Percentiles rank a stretch among this genome's conserved stretches.
Evolutionary conservation across 2,797 vertebrate genomes (phyloP).

Genomic region (Pterois miles): DNA sequence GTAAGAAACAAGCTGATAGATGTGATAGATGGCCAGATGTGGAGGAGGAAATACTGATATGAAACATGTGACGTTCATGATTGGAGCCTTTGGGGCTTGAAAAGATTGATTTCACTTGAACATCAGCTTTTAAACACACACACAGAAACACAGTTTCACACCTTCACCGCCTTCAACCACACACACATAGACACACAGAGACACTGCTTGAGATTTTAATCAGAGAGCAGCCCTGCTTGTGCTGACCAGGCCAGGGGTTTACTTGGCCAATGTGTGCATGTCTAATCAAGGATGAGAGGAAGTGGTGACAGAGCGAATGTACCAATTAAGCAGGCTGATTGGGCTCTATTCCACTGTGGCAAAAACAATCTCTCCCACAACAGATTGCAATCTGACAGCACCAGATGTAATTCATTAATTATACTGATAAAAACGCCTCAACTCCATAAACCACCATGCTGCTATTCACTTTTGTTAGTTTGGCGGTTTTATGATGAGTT

Average conservation of each 20-base stretch:
- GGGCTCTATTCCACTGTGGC: slow-evolving; percentile 80
- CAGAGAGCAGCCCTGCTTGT: slow-evolving; percentile 57
- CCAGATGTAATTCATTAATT: slow-evolving; percentile 87
- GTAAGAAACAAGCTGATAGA: background rate
- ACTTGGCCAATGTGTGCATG: slow-evolving; percentile 64
- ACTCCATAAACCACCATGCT: slow-evolving; percentile 66
- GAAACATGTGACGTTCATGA: slow-evolving; percentile 1
- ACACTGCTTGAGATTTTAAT: slow-evolving; percentile 70
- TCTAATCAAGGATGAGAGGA: slow-evolving; percentile 82
- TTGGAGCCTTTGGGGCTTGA: slow-evolving; percentile 16
- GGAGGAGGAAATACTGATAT: slow-evolving; percentile 3
- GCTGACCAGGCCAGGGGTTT: slow-evolving; percentile 75
- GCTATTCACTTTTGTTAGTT: slow-evolving; percentile 72
- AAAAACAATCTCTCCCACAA: slow-evolving; percentile 82
- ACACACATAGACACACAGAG: slow-evolving; percentile 17
- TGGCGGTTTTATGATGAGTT: slow-evolving; percentile 67
- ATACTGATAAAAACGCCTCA: slow-evolving; percentile 79
- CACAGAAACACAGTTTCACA: slow-evolving; percentile 1
- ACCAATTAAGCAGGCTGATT: slow-evolving; percentile 85
- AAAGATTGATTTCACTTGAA: slow-evolving; percentile 25
- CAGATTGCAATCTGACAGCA: slow-evolving; percentile 86
- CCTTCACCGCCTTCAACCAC: background rate
- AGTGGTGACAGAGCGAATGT: slow-evolving; percentile 81
- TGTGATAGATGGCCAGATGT: slow-evolving; percentile 5
- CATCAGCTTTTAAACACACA: slow-evolving; percentile 26